Base-by-base conservation (phyloP, 2,113 vertebrate species). In the Urocynchramus pylzowi region DNA sequence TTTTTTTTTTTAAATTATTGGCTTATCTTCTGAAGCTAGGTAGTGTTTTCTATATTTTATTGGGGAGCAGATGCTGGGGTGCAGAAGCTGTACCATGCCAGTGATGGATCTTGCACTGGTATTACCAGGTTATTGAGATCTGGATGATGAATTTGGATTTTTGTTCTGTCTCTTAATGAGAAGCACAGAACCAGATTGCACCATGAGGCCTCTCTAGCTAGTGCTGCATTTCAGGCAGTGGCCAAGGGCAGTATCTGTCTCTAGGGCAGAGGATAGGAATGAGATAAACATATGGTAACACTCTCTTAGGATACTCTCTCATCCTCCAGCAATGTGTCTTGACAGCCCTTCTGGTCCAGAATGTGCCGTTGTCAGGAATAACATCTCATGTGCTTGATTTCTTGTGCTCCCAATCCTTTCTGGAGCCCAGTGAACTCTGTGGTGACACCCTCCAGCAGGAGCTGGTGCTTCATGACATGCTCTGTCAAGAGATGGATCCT, bases 311-410 rank as follows among this genome's bases (percentile, higher is more conserved):
- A 54, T 56, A 12, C 21, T 59, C 50, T 73, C 75, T 81, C 71
- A 84, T 75, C 33, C 76, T 71, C 10, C 53, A 80, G 73, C 18
- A 2, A 76, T 87, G 81, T 82, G 83, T 64, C 84, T 47, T 71
- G 86, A 84, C 89, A 87, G 76, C 80, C 56, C 89, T 90, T 95
- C 93, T 84, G 80, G 39, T 81, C 76, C 73, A 28, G 52, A 87
- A 20, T 37, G 86, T 84, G 64, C 68, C 0, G 1, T 54, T 74
- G 68, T 75, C 68, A 93, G 3, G 47, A 54, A 52, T 59, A 84
- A 59, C 73, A 44, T 64, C 0, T 13, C 21, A 5, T 47, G 75
- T 73, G 44, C 35, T 70, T 59, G 11, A 27, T 50, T 70, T 39
- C 56, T 54, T 23, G 27, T 59, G 52, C 84, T 95, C 35, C 60